phyloP scores from a whole-genome alignment of 2,888 invertebrate genomes.

The Xestoiulus laeticollis region DNA sequence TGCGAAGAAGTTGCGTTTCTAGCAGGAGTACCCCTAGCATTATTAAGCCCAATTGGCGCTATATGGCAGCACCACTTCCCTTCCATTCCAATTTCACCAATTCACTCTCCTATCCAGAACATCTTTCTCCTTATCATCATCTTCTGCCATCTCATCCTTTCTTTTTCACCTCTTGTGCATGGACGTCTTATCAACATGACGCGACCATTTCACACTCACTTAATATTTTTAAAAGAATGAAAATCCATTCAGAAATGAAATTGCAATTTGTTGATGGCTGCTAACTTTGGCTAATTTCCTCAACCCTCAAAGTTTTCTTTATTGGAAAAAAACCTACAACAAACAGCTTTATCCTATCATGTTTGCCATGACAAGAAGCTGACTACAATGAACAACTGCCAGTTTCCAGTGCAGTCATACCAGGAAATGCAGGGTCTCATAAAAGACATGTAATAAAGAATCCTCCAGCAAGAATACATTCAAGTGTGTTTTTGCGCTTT shows the following conservation, averaged over 20 bases:
- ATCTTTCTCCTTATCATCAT: slow-evolving; percentile 43
- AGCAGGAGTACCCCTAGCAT: slow-evolving; percentile 35
- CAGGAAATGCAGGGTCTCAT: background rate
- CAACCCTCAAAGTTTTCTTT: background rate
- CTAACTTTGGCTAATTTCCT: slow-evolving; percentile 3
- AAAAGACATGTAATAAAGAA: background rate
- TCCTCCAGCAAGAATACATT: background rate
- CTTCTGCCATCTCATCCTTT: slow-evolving; percentile 41
- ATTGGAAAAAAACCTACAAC: background rate
- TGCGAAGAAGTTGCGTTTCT: slow-evolving; percentile 19
- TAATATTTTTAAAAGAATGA: slow-evolving; percentile 42
- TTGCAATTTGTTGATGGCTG: slow-evolving; percentile 8
- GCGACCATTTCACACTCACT: slow-evolving; percentile 35
- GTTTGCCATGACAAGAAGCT: background rate
- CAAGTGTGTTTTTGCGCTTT: background rate
- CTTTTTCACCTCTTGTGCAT: slow-evolving; percentile 23
- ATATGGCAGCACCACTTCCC: slow-evolving; percentile 24
- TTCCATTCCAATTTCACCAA: slow-evolving; percentile 16
- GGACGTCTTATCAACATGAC: slow-evolving; percentile 19
- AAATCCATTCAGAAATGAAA: slow-evolving; percentile 39
- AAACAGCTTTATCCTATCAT: background rate
- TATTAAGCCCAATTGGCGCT: slow-evolving; percentile 36
- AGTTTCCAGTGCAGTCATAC: background rate
- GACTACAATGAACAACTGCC: background rate
- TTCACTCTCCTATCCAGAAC: slow-evolving; percentile 12